Base-by-base conservation (phyloP, 2,797 vertebrate species). In the Eleutherodactylus coqui region DNA sequence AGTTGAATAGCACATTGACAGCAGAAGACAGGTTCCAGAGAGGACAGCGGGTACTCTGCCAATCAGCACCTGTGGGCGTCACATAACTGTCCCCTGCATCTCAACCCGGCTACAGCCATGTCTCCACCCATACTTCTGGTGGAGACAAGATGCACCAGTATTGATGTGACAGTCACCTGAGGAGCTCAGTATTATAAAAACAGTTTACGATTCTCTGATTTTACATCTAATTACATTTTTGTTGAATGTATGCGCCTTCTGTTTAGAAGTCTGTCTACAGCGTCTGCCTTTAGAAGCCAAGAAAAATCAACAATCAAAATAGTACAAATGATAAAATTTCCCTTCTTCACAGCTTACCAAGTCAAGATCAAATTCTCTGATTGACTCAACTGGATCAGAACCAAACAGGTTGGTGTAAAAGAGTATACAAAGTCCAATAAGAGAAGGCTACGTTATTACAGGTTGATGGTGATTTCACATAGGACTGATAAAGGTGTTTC, bases 311-410 rank as follows among this genome's bases (percentile, higher is more conserved):
- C 27, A 51, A 49, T 79, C 53, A 17, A 0, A 45, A 1, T 0
- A 43, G 14, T 32, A 17, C 19, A 43, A 29, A 14, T 82, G 41
- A 83, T 17, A 24, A 10, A 17, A 8, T 27, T 58, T 19, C 17
- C 32, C 86, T 43, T 88, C 47, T 90, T 93, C 95, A 85, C 93
- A 99, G 98, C 89, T 94, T 34, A 89, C 92, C 88, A 92, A 91
- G 70, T 88, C 89, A 62, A 90, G 89, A 89, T 94, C 93, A 87
- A 96, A 92, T 88, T 96, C 96, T 51, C 90, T 94, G 85, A 92
- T 93, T 0, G 96, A 97, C 90, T 95, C 94, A 89, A 92, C 93
- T 27, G 96, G 93, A 88, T 95, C 96, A 84, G 95, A 96, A 88
- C 70, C 82, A 34, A 70, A 84, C n/a, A 87, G 86, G 86, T 87